These are phyloP conservation scores for Agelaius phoeniceus DNA, from an alignment of 2,113 vertebrate species.

Conservation along the genomic window DNA sequence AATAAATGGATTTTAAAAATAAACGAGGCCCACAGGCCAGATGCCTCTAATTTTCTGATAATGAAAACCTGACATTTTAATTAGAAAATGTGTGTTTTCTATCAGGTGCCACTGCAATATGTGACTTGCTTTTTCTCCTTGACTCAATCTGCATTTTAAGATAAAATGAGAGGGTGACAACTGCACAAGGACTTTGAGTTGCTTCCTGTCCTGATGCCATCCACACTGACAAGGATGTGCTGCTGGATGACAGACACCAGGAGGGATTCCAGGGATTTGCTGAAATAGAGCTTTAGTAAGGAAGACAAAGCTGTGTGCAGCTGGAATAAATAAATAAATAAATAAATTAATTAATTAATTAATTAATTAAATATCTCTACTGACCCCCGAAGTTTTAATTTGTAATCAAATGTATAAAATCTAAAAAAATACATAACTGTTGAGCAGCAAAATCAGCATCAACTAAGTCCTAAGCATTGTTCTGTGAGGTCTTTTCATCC, in stretches of 20 bases:
- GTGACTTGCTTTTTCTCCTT: neutral
- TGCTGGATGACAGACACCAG: neutral
- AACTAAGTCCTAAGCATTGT: neutral
- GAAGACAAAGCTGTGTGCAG: neutral
- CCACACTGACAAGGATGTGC: neutral
- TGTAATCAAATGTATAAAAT: neutral
- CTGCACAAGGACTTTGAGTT: neutral
- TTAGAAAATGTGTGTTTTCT: neutral
- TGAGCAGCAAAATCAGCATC: neutral
- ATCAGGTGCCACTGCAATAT: neutral
- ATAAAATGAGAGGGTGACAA: neutral
- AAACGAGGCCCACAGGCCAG: neutral
- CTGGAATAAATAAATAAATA: neutral
- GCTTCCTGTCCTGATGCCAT: neutral
- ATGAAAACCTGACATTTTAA: neutral
- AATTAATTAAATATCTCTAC: neutral
- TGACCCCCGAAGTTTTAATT: neutral
- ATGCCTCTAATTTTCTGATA: neutral
- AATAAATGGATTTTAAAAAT: neutral
- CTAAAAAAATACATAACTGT: neutral
- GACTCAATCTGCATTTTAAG: neutral
- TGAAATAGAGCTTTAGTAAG: neutral
- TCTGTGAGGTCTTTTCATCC: neutral
- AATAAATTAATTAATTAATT: neutral
- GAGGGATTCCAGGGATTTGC: neutral